These are phyloP conservation scores for Muntiacus muntjak DNA, from an alignment of 2,113 vertebrate genomes.

Conservation along the genomic window DNA sequence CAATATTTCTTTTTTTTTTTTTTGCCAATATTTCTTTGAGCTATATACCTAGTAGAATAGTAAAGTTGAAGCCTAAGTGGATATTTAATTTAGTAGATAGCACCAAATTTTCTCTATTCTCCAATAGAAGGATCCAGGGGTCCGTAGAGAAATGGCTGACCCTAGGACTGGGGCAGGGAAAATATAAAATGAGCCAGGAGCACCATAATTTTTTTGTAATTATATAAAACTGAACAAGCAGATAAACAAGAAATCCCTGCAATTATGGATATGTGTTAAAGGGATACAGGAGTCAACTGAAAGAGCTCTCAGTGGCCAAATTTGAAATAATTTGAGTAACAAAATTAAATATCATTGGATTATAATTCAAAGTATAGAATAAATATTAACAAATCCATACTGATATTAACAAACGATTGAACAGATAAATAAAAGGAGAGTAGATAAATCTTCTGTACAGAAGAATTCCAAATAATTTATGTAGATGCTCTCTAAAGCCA, in stretches of 20 bases:
- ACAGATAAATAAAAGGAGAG: background rate
- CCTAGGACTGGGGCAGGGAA: background rate
- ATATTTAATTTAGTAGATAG: background rate
- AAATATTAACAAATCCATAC: background rate
- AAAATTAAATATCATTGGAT: background rate
- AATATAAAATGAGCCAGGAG: background rate
- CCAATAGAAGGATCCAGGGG: background rate
- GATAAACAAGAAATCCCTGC: background rate
- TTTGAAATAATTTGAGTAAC: background rate
- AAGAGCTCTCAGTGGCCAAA: background rate
- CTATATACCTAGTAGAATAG: background rate
- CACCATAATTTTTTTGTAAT: background rate
- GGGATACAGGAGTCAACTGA: background rate
- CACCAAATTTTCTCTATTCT: background rate
- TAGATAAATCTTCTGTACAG: background rate
- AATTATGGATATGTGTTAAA: background rate
- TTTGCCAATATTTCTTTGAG: background rate
- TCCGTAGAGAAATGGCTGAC: background rate
- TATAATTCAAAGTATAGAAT: background rate
- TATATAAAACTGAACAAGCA: background rate
- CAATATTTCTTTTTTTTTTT: background rate
- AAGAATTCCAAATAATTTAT: background rate
- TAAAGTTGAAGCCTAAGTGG: background rate
- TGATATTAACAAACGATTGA: background rate
- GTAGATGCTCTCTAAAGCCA: background rate